Base-by-base conservation (phyloP, 2,888 invertebrate genomes). In the Thumatha senex region DNA sequence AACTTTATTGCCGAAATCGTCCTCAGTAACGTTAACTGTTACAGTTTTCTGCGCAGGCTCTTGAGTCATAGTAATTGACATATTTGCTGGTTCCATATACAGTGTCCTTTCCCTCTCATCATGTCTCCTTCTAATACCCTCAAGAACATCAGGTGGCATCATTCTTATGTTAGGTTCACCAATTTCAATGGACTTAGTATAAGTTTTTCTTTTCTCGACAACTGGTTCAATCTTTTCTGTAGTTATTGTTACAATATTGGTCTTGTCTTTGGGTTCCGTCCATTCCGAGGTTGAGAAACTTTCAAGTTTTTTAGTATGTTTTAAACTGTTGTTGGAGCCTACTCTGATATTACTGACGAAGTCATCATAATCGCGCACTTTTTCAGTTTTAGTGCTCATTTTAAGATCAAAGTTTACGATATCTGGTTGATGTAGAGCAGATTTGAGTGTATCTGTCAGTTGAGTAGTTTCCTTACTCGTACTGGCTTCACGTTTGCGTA, bases 171-270 rank as follows among this genome's bases (percentile, higher is more conserved):
- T 77, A 9, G 86, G 78, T 54, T 91, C 88, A 11, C 91, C 89
- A 35, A 92, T 92, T 67, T 92, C 92, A 54, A 92, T 92, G 14
- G 90, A 90, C 63, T 92, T 92, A n/a, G 89, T 92, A 54, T 86
- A 92, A 7, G 84, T 78, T 66, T 85, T 87, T 43, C 77, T 74
- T 63, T 82, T 82, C 15, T 82, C 76, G 58, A 85, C 84, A 34
- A 77, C 55, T 4, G 84, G 81, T 47, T 78, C 78, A 53, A 67
- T 73, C 61, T 90, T 90, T 48, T 90, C 86, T 50, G 77, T 82
- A 12, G 84, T 78, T 61, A 92, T 91, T 4, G 92, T 92, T 29
- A 92, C 89, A n/a, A 92, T 74, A 59, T 90, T 91, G 49, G 70
- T 80, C 55, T 55, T 61, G 12, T 84, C 82, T 75, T 84, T 86